Conservation (phyloP, 92 coral and sea anemone genomes). For the Phenganax subtilis region DNA sequence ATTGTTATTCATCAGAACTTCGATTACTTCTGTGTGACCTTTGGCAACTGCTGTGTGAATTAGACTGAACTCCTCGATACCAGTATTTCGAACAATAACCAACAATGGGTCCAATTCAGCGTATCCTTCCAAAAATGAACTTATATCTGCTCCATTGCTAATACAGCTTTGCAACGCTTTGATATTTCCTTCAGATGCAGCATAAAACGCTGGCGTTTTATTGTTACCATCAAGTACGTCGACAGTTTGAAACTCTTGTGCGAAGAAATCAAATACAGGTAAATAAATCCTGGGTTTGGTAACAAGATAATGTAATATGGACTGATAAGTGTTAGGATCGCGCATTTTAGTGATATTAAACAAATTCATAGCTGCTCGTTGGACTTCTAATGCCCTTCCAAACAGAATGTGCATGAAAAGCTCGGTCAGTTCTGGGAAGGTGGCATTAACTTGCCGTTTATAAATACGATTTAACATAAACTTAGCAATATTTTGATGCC, state of each 20-base stretch:
- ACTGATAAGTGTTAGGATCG: slow-evolving; percentile 14
- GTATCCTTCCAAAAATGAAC: slow-evolving; percentile 20
- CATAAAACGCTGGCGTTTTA: slow-evolving; percentile 62
- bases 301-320: slow-evolving; percentile 54
- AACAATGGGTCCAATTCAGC: slow-evolving; percentile 9
- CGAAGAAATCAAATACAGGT: slow-evolving; percentile 40
- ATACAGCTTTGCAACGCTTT: slow-evolving; percentile 48
- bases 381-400: slow-evolving; percentile 25
- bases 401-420: slow-evolving; percentile 40
- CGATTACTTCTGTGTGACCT: slow-evolving; percentile 51
- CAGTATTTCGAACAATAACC: neutral
- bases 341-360: slow-evolving; percentile 37
- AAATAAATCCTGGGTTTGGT: slow-evolving; percentile 40
- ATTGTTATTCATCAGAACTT: slow-evolving; percentile 41
- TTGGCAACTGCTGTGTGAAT: slow-evolving; percentile 51
- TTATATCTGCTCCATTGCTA: slow-evolving; percentile 49
- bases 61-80: slow-evolving; percentile 47
- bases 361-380: neutral
- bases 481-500: slow-evolving; percentile 40
- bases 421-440: slow-evolving; percentile 1
- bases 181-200: slow-evolving; percentile 55
- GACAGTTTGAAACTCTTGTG: slow-evolving; percentile 42
- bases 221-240: slow-evolving; percentile 49
- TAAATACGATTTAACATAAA: slow-evolving; percentile 11
- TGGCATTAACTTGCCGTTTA: neutral